Percentiles rank a stretch among this genome's conserved stretches.
Conservation (phyloP, 2,888 invertebrate species). For the Zelleria hepariella region DNA sequence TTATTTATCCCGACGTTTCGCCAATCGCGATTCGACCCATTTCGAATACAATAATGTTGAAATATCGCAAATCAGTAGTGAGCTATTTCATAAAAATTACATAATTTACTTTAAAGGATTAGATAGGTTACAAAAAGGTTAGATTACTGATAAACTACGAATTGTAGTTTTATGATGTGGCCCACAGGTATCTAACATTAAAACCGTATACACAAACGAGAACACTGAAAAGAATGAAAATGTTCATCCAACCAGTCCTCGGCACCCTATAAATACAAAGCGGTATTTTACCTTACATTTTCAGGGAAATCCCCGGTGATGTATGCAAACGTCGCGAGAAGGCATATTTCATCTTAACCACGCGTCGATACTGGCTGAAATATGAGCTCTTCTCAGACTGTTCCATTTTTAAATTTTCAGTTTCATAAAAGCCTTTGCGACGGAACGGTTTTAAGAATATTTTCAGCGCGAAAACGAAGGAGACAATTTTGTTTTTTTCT, state of each 20-base stretch:
- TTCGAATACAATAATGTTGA: no score
- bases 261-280: not conserved
- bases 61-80: not conserved
- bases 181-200: no score
- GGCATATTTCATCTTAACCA: slow-evolving; percentile 9
- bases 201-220: no score
- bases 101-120: not conserved
- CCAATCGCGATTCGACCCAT: no score
- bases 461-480: no score
- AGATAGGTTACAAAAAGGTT: not conserved
- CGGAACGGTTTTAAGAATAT: not conserved
- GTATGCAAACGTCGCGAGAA: slow-evolving; percentile 8
- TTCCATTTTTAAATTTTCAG: not conserved
- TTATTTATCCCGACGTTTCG: no score
- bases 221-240: not conserved
- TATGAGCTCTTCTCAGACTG: slow-evolving; percentile 1
- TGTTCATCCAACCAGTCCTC: not conserved
- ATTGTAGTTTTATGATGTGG: no score
- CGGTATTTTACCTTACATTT: slow-evolving; percentile 1
- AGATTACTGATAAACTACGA: no score
- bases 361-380: slow-evolving; percentile 7
- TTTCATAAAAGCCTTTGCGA: not conserved
- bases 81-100: not conserved
- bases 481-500: no score
- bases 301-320: slow-evolving; percentile 3